Base-by-base conservation (phyloP, 1,140 invertebrate species). In the Drosophila dunni region DNA sequence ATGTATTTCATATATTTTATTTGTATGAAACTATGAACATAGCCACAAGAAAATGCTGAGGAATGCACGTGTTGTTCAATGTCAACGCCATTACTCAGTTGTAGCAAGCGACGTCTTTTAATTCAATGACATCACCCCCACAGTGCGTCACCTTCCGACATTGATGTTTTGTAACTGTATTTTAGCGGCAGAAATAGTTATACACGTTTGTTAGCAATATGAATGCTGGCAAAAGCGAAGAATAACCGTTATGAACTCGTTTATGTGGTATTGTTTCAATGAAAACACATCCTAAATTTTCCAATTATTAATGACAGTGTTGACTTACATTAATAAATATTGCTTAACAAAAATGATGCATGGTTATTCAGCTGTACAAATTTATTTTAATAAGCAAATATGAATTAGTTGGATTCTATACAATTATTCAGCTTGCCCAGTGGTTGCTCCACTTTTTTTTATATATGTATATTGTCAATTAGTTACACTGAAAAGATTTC, bases 51-150 rank as follows among this genome's bases (percentile, higher is more conserved):
- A 54, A 67, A 45, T 20, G 34, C n/a, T 50, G 33, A 44, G 11
- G 61, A 75, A 46, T 61, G 33, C 62, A 63, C 45, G 38, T 68
- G 62, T 44, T n/a, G 33, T 29, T 67, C 50, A 66, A 33, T 71
- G 56, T 42, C 42, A 34, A 44, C 45, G 54, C 48, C 29, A 63
- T 53, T 46, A 24, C 29, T 34, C 17, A 69, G 48, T 66, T 44
- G 40, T 50, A 54, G 48, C 56, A 29, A 66, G 24, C 24, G 33
- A 36, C 60, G 46, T 36, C 48, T 51, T 45, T 66, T 54, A 53
- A 63, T 64, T 65, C 62, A 79, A 76, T 79, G 76, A 79, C 73
- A 72, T 79, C 76, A 79, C 53, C 67, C 53, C 67, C 2, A 61
- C 46, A 53, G 29, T 70, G 61, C 65, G 72, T 78, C 75, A 78